These are phyloP conservation scores for Leistus spinibarbis DNA, from an alignment of 2,888 invertebrate genomes.

Conservation along the genomic window DNA sequence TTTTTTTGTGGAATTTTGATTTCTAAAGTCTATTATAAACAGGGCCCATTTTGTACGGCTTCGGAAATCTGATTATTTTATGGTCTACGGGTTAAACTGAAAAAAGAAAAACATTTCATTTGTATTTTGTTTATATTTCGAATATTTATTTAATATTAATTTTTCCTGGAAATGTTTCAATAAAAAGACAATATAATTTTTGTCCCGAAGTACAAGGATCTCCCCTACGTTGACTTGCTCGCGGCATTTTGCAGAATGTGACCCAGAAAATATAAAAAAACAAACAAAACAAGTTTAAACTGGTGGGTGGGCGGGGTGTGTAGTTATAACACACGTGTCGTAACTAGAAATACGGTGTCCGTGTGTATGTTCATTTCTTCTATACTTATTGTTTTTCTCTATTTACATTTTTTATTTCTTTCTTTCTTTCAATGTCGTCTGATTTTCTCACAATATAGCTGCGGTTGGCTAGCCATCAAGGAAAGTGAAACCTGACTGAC, in stretches of 20 bases:
- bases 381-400: not conserved
- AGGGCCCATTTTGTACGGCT: too few species aligned
- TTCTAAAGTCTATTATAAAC: too few species aligned
- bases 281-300: not conserved
- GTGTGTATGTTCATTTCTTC: not conserved
- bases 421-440: constrained; percentile 32
- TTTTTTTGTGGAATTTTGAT: too few species aligned
- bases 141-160: too few species aligned
- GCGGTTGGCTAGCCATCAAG: constrained; percentile 32
- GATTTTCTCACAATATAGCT: constrained; percentile 35
- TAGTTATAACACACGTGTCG: not conserved
- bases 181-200: too few species aligned
- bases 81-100: too few species aligned
- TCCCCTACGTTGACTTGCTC: not conserved
- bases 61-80: too few species aligned
- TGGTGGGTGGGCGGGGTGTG: not conserved
- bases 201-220: too few species aligned
- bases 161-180: too few species aligned
- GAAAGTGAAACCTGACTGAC: constrained; percentile 27
- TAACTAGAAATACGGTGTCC: not conserved
- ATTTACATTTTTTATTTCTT: too few species aligned
- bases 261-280: not conserved
- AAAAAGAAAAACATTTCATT: too few species aligned
- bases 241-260: not conserved
- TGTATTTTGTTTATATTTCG: too few species aligned